Base-by-base conservation (phyloP, 2,797 vertebrate species). In the Enoplosus armatus region DNA sequence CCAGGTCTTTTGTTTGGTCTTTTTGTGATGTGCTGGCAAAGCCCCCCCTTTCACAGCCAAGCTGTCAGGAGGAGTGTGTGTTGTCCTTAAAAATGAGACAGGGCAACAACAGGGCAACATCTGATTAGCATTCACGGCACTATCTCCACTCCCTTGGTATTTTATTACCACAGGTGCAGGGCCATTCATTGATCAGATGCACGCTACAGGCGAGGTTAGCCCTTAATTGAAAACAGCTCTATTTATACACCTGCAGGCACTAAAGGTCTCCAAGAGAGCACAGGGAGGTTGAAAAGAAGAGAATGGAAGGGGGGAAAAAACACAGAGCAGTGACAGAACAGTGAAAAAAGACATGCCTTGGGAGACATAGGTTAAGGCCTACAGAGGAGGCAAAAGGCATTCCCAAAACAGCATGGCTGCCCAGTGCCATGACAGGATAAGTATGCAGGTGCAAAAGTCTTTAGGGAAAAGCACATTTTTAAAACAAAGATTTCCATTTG, bases 111-210 rank as follows among this genome's bases (percentile, higher is more conserved):
- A 88, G 95, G 92, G 93, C 90, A 95, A 94, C 91, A 92, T 92
- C 90, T 95, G 95, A 96, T 95, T 96, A 95, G 93, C 95, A 95
- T 95, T 96, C 90, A 90, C 68, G 3, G 84, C 83, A 71, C 93
- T 87, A 93, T 94, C 95, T 95, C 87, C 92, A 71, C 90, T 92
- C 90, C 85, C 88, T 77, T 86, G 63, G 86, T 94, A 93, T 95
- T 96, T 97, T 96, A 96, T 96, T 96, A 95, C 95, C 94, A 94
- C 96, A 97, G 96, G 96, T 97, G 96, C 95, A 94, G 91, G 87
- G 91, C 88, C 83, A 94, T 94, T 94, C 95, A 94, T 90, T 95
- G 93, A 95, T 96, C 93, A 94, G 94, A 96, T 95, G 91, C 94
- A 95, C 92, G 90, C 93, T 93, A 95, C 89, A 93, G 94, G 93